Conservation (phyloP, 1,140 invertebrate species). For the Drosophila parvula region DNA sequence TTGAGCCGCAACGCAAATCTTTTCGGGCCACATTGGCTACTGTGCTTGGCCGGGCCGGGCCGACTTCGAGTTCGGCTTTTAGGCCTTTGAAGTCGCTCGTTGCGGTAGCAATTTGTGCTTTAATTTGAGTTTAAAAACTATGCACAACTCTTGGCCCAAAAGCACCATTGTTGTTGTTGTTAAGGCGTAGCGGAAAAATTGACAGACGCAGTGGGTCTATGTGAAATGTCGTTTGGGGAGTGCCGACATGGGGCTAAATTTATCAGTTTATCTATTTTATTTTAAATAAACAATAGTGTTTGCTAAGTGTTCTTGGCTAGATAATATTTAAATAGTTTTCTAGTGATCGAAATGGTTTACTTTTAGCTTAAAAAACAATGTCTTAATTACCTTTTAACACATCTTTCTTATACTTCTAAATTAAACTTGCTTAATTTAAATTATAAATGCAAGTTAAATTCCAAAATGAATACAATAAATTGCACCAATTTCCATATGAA, state of each 20-base stretch:
- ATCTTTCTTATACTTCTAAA: background rate
- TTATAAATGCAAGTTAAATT: background rate
- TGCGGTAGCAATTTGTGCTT: constrained; percentile 82
- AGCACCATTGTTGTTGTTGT: constrained; percentile 45
- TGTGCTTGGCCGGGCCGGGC: constrained; percentile 23
- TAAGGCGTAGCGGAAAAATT: constrained; percentile 36
- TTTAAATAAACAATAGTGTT: background rate
- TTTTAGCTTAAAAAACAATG: background rate
- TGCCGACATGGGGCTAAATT: background rate
- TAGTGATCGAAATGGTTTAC: background rate
- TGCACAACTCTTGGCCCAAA: constrained; percentile 48
- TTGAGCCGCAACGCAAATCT: constrained; percentile 79
- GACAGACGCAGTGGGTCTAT: constrained; percentile 24
- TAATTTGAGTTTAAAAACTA: constrained; percentile 83
- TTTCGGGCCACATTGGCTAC: constrained; percentile 56
- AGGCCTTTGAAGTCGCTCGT: constrained; percentile 69
- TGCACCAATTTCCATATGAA: constrained; percentile 24
- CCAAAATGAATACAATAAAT: constrained; percentile 9
- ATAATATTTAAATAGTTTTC: background rate
- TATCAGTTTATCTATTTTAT: background rate
- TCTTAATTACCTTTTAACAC: background rate
- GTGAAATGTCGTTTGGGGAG: constrained; percentile 12
- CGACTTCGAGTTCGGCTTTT: constrained; percentile 41
- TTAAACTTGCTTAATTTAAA: background rate
- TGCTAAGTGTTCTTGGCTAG: too few relatives aligned